Base-by-base conservation (phyloP, 2,113 vertebrate genomes). In the Lates calcarifer region DNA sequence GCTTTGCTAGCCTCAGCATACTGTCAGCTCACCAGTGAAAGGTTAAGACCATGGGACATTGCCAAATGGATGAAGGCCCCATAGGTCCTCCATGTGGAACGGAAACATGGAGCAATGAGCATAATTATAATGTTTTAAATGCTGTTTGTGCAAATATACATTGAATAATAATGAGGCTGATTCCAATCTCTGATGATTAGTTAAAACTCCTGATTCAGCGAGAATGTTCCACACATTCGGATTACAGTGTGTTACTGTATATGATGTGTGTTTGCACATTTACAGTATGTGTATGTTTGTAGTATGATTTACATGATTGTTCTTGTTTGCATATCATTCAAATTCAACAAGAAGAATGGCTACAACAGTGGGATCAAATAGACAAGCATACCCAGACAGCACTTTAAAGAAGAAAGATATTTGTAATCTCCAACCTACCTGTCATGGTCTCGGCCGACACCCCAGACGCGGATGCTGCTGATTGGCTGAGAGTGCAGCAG, bases 401-500 rank as follows among this genome's bases (percentile, higher is more conserved):
- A 60, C 14, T 17, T 4, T 15, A 35, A 26, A 68, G 39, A 3
- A 53, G 26, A 68, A 55, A 45, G 7, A 62, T 13, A 22, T n/a
- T 15, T 56, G 35, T n/a, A 5, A 8, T 2, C 12, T 81, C 94
- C 95, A 37, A 39, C 77, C 95, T 86, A 99, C 98, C 98, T 97
- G 90, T 98, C 98, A 0, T 98, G 97, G 94, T 98, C 98, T 1
- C 98, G 96, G 4, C 98, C 97, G 41, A 98, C 97, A 0, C 98
- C 98, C 98, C 98, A 99, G 29, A 99, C 97, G 3, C 97, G 94
- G 91, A 99, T 99, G 96, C 97, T 98, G 87, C 96, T 97, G 55
- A 99, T 99, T 91, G 97, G 98, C 94, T 99, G 98, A 0, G 97
- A 96, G 87, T 99, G 97, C 43, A 99, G 96, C 79, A 98, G 95